Percentiles rank a stretch among this genome's conserved stretches.
These are phyloP conservation scores for Triplophysa dalaica DNA, from an alignment of 2,113 vertebrate species.

Conservation along the genomic window DNA sequence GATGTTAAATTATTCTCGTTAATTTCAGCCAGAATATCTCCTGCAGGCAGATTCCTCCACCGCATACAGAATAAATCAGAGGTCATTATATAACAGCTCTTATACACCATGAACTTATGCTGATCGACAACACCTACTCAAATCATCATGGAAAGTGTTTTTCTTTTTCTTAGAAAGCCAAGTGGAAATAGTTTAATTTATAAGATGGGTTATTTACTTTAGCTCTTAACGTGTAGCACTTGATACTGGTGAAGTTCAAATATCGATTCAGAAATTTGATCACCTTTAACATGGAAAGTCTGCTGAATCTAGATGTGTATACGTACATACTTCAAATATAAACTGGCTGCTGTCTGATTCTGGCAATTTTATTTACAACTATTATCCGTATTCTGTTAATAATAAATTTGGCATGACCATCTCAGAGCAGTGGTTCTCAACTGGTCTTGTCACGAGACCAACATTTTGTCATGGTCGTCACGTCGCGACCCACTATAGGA, in stretches of 20 bases:
- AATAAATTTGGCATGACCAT: no score
- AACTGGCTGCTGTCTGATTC: not conserved
- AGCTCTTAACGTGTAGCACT: not conserved
- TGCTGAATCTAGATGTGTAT: not conserved
- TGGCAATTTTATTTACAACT: not conserved
- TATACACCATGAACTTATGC: not conserved
- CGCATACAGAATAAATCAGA: conserved; percentile 5
- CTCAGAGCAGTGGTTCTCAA: no score
- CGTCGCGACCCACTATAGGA: no score
- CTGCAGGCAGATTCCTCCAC: not conserved
- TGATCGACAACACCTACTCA: not conserved
- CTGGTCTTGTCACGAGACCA: no score
- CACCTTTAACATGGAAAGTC: no score
- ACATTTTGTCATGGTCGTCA: no score
- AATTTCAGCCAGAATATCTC: conserved; percentile 9
- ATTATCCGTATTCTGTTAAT: no score
- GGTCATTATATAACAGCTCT: not conserved
- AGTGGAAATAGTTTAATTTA: not conserved
- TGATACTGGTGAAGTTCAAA: not conserved
- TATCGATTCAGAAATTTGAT: not conserved
- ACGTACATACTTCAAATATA: not conserved
- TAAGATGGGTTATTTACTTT: not conserved
- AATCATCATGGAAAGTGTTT: not conserved
- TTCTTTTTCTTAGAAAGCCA: not conserved
- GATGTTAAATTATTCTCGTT: conserved; percentile 1